Evolutionary conservation across 1,140 invertebrate species (phyloP).

Genomic region (Cydia splendana): DNA sequence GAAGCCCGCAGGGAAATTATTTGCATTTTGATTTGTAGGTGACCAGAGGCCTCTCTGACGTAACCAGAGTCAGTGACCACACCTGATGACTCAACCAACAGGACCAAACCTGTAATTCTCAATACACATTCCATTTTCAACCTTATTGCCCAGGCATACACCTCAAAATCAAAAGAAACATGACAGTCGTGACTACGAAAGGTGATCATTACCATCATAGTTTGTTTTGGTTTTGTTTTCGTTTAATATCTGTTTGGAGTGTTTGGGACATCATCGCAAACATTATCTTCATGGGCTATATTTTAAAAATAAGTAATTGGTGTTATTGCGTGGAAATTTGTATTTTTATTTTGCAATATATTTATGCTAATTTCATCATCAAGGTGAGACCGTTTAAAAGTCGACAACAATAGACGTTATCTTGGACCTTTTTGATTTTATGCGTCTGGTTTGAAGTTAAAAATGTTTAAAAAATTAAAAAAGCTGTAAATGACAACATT

Average conservation of each 20-base stretch:
- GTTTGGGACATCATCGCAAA: constrained; percentile 8
- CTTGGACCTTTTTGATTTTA: too few species aligned
- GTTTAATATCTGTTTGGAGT: not conserved
- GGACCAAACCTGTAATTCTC: not conserved
- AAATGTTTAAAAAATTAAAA: too few species aligned
- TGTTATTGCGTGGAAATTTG: not conserved
- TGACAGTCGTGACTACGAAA: not conserved
- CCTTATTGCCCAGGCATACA: not conserved
- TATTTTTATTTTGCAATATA: not conserved
- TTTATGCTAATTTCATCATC: constrained; percentile 5
- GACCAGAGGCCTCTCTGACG: constrained; percentile 7
- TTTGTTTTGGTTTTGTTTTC: constrained; percentile 3
- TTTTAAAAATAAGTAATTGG: constrained; percentile 5
- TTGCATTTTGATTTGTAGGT: not conserved
- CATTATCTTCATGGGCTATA: not conserved
- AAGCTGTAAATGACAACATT: too few species aligned
- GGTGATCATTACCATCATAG: not conserved
- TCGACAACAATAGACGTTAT: not conserved
- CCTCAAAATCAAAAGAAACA: not conserved
- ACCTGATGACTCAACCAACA: constrained; percentile 27
- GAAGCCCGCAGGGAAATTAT: not conserved
- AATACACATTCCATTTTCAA: not conserved
- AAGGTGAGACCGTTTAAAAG: not conserved
- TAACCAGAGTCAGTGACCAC: constrained; percentile 15
- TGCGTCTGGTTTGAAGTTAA: not conserved